These are phyloP conservation scores for Heteronetta atricapilla DNA, from an alignment of 2,113 vertebrate genomes.

Conservation along the genomic window DNA sequence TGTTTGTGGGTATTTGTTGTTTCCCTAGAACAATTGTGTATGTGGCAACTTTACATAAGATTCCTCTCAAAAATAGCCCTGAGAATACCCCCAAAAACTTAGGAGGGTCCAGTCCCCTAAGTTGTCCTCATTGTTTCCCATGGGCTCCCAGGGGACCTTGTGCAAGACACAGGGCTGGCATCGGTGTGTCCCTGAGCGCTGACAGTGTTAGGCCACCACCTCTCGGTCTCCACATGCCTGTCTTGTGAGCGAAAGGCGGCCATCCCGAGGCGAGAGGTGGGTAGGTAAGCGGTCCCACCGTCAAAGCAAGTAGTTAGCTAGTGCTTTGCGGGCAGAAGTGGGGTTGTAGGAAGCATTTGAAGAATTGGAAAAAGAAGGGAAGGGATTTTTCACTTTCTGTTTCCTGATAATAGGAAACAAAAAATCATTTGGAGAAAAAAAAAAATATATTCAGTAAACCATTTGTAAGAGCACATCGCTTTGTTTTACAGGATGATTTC, in stretches of 20 bases:
- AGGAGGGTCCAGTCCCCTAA: neutral
- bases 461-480: neutral
- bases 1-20: neutral
- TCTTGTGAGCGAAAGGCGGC: neutral
- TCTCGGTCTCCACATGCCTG: rapidly evolving
- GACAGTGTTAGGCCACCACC: rapidly evolving
- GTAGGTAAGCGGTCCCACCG: neutral
- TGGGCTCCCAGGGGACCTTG: neutral
- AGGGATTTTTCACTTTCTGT: neutral
- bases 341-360: neutral
- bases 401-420: neutral
- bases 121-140: neutral
- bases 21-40: neutral
- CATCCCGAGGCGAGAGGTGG: rapidly evolving
- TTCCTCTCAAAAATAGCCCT: neutral
- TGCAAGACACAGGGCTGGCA: rapidly evolving
- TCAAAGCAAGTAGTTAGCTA: neutral
- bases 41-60: neutral
- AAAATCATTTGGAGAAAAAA: neutral
- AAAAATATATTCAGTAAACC: neutral
- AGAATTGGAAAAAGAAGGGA: neutral
- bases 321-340: neutral
- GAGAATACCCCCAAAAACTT: neutral
- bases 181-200: neutral
- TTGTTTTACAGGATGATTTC: neutral